phyloP scores from a whole-genome alignment of 2,113 vertebrate species.

The Eolophus roseicapilla region DNA sequence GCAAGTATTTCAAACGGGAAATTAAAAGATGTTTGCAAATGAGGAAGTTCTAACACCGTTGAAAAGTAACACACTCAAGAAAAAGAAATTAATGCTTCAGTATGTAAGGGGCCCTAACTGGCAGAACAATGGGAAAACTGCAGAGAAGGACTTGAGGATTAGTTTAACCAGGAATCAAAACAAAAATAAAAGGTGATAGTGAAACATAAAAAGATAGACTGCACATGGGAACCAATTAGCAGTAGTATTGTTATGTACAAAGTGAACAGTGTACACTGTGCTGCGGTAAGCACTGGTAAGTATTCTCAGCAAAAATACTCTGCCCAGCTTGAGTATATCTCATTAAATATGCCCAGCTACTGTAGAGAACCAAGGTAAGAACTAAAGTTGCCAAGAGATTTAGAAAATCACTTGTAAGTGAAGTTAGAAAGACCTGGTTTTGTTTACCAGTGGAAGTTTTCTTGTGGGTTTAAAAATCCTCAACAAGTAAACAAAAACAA shows the following conservation, averaged over 20 bases:
- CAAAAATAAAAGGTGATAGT: neutral
- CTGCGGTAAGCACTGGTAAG: neutral
- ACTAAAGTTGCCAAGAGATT: neutral
- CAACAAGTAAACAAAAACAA: neutral
- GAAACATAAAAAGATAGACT: neutral
- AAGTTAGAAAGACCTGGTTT: neutral
- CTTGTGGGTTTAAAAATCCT: neutral
- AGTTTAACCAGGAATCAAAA: neutral
- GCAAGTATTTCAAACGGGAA: neutral
- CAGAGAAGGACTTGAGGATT: neutral
- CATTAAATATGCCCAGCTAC: neutral
- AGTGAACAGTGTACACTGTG: neutral
- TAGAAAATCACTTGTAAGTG: neutral
- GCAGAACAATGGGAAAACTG: neutral
- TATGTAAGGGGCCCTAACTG: neutral
- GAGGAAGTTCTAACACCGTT: neutral
- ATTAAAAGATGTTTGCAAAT: neutral
- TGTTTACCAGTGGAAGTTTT: neutral
- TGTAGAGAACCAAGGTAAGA: neutral
- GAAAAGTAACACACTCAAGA: neutral
- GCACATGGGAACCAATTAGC: neutral
- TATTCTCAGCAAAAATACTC: neutral
- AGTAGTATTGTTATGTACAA: neutral
- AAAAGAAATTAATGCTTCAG: neutral
- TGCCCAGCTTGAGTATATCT: neutral